Conservation (phyloP, 1,140 invertebrate species). For the Ladona fulva region DNA sequence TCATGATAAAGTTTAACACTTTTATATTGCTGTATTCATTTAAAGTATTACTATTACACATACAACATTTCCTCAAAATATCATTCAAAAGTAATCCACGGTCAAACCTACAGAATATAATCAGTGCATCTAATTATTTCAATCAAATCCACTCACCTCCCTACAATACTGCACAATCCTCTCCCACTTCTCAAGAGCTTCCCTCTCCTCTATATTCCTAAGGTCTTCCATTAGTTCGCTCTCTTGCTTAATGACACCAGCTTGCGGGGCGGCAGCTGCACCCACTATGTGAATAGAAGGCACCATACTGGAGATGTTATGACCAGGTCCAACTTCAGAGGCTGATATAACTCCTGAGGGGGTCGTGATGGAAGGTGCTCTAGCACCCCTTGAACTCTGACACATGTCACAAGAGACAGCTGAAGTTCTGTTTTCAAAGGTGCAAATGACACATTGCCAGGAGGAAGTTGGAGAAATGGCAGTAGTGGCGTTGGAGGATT, state of each 20-base stretch:
- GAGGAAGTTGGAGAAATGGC: neutral
- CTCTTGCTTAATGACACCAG: conserved; percentile 47
- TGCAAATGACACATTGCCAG: conserved; percentile 75
- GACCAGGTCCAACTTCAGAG: neutral
- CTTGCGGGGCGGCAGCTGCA: conserved; percentile 25
- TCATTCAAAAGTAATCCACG: too few relatives aligned
- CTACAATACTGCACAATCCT: conserved; percentile 75
- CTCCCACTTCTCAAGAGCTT: conserved; percentile 74
- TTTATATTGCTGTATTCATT: too few relatives aligned
- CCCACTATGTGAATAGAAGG: conserved; percentile 11
- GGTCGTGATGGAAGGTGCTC: neutral
- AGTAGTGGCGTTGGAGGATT: neutral
- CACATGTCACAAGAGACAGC: conserved; percentile 74
- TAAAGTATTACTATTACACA: too few relatives aligned
- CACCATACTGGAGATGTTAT: neutral
- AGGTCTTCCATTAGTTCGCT: conserved; percentile 79
- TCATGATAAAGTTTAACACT: too few relatives aligned
- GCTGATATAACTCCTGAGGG: neutral
- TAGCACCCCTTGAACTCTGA: conserved; percentile 44
- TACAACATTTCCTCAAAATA: too few relatives aligned
- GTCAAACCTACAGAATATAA: too few relatives aligned
- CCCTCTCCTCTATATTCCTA: conserved; percentile 65
- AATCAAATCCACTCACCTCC: conserved; percentile 49
- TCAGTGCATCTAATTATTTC: too few relatives aligned
- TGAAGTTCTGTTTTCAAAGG: conserved; percentile 64